Base-by-base conservation (phyloP, 2,113 vertebrate genomes). In the Clarias magur region DNA sequence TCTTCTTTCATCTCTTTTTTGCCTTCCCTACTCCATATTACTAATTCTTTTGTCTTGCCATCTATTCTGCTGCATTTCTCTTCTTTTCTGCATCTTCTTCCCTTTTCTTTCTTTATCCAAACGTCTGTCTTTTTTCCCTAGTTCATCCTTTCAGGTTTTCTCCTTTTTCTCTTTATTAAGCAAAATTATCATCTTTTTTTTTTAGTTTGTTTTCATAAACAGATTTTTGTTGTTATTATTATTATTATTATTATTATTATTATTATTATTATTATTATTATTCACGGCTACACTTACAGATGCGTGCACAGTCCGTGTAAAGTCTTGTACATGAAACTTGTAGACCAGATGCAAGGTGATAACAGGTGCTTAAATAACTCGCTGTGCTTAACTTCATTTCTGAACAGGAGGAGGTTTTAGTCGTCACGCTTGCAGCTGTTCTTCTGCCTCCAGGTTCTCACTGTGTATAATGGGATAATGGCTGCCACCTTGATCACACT, bases 381-480 rank as follows among this genome's bases (percentile, higher is more conserved):
- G 11, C 15, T 38, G 17, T 48, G 57, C 48, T 80, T 25, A 53
- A 87, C 57, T 82, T 85, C 72, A 80, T 57, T 82, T 83, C 42
- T 68, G 53, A 88, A 85, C 67, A 65, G 68, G 68, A 76, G 34
- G 21, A 75, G 80, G 88, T 88, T 88, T 82, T 78, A 27, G 87
- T 83, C 81, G 75, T 83, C 54, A 62, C 65, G 23, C 82, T 27
- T 83, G 56, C 87, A 92, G 89, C 91, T 90, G 91, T 78, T 85
- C 57, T 38, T 57, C 83, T 88, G 85, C 91, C 93, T 89, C 25
- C 86, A 86, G 92, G 94, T 91, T 87, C 87, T 83, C 88, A 88
- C 89, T 92, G 89, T 89, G 91, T 92, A 91, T 95, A 95, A 96
- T 95, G 91, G 91, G 93, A 94, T 95, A 95, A 95, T 95, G 92